Evolutionary conservation across 2,113 vertebrate species (phyloP), one percentile per base, ranked within the genome.

Genomic region (Tetrax tetrax): DNA sequence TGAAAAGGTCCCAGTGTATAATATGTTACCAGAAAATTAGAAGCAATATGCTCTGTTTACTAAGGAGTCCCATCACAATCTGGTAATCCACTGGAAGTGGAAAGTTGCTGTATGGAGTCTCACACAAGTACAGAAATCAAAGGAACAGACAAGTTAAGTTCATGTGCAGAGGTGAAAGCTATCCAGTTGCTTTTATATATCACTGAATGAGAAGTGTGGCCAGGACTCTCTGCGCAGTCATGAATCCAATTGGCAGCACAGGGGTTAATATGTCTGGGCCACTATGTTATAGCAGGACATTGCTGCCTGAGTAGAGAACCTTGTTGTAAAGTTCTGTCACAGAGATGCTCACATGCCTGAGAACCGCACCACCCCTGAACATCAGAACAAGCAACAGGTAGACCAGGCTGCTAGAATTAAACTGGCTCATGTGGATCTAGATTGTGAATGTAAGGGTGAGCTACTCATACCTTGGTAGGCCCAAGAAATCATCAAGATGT

Each of bases 361-460:
- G 22, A 63, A 54, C 8, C 0, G 0, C 14, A 41, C 8, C 25
- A 45, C 31, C 2, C 3, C 27, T 70, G 38, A 78, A 47, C 14
- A 47, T 54, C 65, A 28, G 74, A 45, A 79, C 38, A 63, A 79
- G 14, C 6, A 38, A 79, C 23, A 47, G 48, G n/a, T 22, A 38
- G 38, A 54, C 12, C 65, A 79, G 12, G 15, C 28, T 61, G 14
- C 23, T 80, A 20, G 22, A 79, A 47, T 9, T 63, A 19, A 56
- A 24, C 15, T n/a, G 38, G 4, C 12, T 71, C 12, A 29, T 7
- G 12, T 10, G 28, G 23, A 79, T 23, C n/a, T n/a, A 14, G 38
- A 47, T 11, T 53, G 54, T 8, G 4, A 68, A 60, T 31, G 27
- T 69, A 41, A 41, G 41, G 41, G 37, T 53, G 8, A 63, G 9